Conservation (phyloP, 2,113 vertebrate species). For the Coptodon bakossiorum region DNA sequence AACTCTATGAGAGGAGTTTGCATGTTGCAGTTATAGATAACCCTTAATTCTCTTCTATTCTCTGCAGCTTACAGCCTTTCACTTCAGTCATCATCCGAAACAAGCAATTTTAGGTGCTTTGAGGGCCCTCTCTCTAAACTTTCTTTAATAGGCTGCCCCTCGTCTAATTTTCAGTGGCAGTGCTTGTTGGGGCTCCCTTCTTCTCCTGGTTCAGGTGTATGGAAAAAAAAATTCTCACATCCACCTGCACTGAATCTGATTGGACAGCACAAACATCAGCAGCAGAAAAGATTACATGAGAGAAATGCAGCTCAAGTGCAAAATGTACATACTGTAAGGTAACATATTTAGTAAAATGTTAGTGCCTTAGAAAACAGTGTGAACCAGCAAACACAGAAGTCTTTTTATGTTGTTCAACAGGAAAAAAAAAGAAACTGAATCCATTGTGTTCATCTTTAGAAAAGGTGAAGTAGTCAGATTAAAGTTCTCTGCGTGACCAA, state of each 20-base stretch:
- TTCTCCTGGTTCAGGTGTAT: not conserved
- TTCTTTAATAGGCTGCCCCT: not conserved
- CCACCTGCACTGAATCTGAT: not conserved
- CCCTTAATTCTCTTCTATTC: not conserved
- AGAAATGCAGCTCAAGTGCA: not conserved
- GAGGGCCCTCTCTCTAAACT: not conserved
- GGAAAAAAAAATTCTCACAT: not conserved
- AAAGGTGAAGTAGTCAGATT: not conserved
- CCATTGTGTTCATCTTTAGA: not conserved
- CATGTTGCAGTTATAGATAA: not conserved
- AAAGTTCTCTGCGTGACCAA: not conserved
- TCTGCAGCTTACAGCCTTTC: not conserved
- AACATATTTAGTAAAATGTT: not conserved
- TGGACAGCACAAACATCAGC: not conserved
- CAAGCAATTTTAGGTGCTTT: not conserved
- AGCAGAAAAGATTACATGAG: not conserved
- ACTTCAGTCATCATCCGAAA: fast-evolving
- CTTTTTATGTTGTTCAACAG: not conserved
- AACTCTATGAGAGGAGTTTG: not conserved
- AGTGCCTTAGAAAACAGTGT: not conserved
- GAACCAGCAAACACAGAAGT: not conserved
- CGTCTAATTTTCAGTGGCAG: not conserved
- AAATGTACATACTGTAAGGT: not conserved
- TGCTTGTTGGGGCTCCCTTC: not conserved
- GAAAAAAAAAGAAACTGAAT: not conserved